These are phyloP conservation scores for Drosophila nannoptera DNA, from an alignment of 1,140 invertebrate species.

Conservation along the genomic window DNA sequence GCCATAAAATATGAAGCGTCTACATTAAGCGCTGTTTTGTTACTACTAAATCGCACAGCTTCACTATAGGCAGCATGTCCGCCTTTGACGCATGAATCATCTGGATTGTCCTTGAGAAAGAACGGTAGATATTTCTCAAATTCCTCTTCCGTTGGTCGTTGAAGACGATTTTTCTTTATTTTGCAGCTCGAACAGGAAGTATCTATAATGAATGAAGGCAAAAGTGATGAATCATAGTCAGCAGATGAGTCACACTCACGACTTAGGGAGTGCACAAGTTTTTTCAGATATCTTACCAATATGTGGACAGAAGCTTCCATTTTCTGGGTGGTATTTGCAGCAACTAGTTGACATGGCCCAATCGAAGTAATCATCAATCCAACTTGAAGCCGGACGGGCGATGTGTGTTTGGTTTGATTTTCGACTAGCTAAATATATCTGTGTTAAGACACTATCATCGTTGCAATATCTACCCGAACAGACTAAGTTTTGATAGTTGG, in stretches of 20 bases:
- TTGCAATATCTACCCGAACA: constrained; percentile 91
- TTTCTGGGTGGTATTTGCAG: constrained; percentile 82
- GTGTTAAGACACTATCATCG: constrained; percentile 89
- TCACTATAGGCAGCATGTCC: constrained; percentile 90
- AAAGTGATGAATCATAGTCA: no score
- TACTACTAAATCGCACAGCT: constrained; percentile 83
- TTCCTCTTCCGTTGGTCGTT: constrained; percentile 82
- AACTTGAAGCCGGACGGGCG: constrained; percentile 92
- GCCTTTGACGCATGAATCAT: constrained; percentile 89
- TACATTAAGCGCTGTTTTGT: constrained; percentile 79
- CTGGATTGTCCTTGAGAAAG: constrained; percentile 95
- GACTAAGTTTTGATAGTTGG: constrained; percentile 88
- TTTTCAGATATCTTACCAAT: constrained; percentile 67
- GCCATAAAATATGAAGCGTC: constrained; percentile 94
- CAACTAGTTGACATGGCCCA: constrained; percentile 85
- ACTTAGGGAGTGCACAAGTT: no score
- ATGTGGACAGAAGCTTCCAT: constrained; percentile 86
- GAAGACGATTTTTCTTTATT: constrained; percentile 51
- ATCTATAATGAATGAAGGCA: constrained; percentile 53
- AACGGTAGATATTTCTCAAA: constrained; percentile 92
- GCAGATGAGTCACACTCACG: no score
- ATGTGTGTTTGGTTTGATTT: constrained; percentile 88
- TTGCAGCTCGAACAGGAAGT: constrained; percentile 55
- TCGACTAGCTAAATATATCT: constrained; percentile 88
- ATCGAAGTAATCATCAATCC: constrained; percentile 98